Conservation (phyloP, 2,888 invertebrate genomes). For the Ichneumoninae sp. region DNA sequence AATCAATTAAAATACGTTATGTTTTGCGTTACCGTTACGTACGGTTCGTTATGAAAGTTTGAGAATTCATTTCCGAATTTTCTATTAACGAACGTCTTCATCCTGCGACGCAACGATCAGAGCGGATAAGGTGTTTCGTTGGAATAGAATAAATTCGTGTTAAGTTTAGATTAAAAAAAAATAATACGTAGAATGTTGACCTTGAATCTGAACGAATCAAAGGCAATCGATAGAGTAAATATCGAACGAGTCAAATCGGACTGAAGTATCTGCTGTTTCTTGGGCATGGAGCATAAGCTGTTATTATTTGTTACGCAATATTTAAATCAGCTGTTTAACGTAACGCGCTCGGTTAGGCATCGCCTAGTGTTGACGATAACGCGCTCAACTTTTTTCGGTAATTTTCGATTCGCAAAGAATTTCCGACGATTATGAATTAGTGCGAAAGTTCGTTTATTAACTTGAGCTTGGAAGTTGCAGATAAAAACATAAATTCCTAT, state of each 20-base stretch:
- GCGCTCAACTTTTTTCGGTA: too few species aligned
- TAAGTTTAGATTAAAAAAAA: background rate
- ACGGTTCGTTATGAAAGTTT: background rate
- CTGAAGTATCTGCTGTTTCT: background rate
- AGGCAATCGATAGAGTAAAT: background rate
- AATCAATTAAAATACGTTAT: background rate
- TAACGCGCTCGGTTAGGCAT: too few species aligned
- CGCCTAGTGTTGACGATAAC: too few species aligned
- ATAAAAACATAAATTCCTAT: too few species aligned
- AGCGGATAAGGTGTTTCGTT: background rate
- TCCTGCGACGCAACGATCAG: background rate
- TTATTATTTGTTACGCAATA: background rate
- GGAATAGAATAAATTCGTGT: background rate
- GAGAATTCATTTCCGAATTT: background rate
- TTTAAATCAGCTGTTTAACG: background rate
- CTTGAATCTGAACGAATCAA: background rate
- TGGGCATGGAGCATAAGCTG: background rate
- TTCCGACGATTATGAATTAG: too few species aligned
- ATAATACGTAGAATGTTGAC: background rate
- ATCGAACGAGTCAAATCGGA: background rate
- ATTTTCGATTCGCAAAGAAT: too few species aligned
- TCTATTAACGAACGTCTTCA: background rate
- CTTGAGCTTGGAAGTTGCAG: too few species aligned
- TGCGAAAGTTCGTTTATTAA: too few species aligned
- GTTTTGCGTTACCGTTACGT: background rate